Percentiles rank a stretch among this genome's conserved stretches.
phyloP scores from a whole-genome alignment of 2,888 invertebrate species.

The Drosophila ezoana region DNA sequence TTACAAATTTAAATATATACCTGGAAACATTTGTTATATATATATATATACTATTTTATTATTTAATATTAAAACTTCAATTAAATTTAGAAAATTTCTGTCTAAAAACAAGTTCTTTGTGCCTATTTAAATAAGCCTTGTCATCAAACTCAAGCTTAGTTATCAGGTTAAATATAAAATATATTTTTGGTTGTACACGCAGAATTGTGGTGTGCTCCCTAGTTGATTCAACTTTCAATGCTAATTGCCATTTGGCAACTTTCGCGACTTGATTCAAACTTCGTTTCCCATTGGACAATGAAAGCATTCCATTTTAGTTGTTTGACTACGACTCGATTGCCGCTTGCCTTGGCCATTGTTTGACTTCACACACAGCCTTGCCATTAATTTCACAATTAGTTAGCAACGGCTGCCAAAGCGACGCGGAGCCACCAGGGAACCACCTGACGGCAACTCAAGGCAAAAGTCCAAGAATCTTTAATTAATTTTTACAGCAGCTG shows the following conservation, averaged over 20 bases:
- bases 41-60: background rate
- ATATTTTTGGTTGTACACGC: slow-evolving; percentile 23
- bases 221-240: slow-evolving; percentile 50
- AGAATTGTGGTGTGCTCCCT: slow-evolving; percentile 35
- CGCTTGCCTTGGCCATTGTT: slow-evolving; percentile 69
- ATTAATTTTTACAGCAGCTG: slow-evolving; percentile 61
- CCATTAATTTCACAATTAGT: slow-evolving; percentile 78
- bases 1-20: too few species aligned
- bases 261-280: slow-evolving; percentile 71
- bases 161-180: slow-evolving; percentile 25
- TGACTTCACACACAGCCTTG: slow-evolving; percentile 72
- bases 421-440: slow-evolving; percentile 19
- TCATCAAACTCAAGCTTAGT: slow-evolving; percentile 9
- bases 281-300: slow-evolving; percentile 48
- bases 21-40: too few species aligned
- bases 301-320: slow-evolving; percentile 26
- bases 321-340: slow-evolving; percentile 48
- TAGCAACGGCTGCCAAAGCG: slow-evolving; percentile 23
- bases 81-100: too few species aligned
- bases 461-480: slow-evolving; percentile 58
- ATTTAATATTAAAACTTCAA: background rate
- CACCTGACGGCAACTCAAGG: slow-evolving; percentile 54
- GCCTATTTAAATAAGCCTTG: slow-evolving; percentile 1
- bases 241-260: slow-evolving; percentile 78
- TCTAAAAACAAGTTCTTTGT: background rate